Base-by-base conservation (phyloP, 2,113 vertebrate species). In the Gallinago undulata region DNA sequence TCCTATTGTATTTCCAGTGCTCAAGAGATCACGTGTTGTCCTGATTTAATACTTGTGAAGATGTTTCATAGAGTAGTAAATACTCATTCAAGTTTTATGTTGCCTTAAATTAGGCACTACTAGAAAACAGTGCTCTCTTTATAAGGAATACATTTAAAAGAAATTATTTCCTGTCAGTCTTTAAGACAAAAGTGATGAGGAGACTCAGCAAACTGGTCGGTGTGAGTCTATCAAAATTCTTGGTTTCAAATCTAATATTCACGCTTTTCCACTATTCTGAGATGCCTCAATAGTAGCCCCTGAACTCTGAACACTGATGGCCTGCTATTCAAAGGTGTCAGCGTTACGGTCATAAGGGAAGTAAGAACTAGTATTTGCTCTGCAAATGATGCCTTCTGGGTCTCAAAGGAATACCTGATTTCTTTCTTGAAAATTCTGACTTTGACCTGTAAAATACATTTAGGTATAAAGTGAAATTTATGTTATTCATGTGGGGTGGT, bases 231-330 rank as follows among this genome's bases (percentile, higher is more conserved):
- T 64, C 25, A 68, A 12, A 68, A n/a, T 50, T 87, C 41, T 59
- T 88, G 11, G 5, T 35, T 85, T 75, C 30, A 55, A 13, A 27
- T 48, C 35, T 37, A 69, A 56, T 62, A 48, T 19, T 53, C 10
- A 13, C 45, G 27, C 39, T 73, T 91, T 86, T 80, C 28, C 37
- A 27, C n/a, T 72, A 21, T 11, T 25, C 21, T 82, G 68, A 82
- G 41, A 19, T 74, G 25, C 37, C 19, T 72, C 0, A 0, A 4
- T 13, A 69, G 10, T 28, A 77, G 56, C 4, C 50, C 18, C 28
- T 48, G 45, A 64, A 37, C 24, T 64, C 43, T 48, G 69, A 90
- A 28, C 6, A 53, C 16, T 45, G 25, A 7, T 75, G 45, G 9
- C 9, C 19, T 87, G 18, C 47, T 82, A 84, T 68, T 67, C 24